Conservation (phyloP, 2,888 invertebrate genomes). For the Agonopterix arenella region DNA sequence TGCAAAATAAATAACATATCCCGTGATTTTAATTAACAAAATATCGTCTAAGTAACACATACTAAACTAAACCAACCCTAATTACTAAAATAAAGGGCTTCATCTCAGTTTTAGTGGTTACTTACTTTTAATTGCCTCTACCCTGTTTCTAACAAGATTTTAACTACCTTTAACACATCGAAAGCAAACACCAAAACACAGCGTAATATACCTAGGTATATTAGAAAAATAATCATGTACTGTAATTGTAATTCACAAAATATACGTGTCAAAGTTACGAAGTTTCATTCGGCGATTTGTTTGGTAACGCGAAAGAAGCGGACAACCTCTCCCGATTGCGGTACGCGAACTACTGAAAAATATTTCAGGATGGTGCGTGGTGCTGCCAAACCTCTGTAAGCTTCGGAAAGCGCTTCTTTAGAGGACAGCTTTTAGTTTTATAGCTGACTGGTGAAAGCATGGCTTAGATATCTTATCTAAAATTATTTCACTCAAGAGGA, state of each 20-base stretch:
- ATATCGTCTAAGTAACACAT: no score
- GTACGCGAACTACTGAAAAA: constrained; percentile 50
- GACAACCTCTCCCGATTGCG: constrained; percentile 38
- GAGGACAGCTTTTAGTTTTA: constrained; percentile 18
- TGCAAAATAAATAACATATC: no score
- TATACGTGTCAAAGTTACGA: constrained; percentile 27
- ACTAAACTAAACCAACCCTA: not conserved
- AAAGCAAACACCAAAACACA: no score
- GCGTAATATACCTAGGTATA: no score
- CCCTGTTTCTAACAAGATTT: no score
- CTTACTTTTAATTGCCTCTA: no score
- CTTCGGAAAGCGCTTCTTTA: not conserved
- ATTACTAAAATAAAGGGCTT: no score
- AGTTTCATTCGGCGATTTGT: constrained; percentile 21
- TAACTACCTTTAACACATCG: no score
- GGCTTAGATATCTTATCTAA: constrained; percentile 4
- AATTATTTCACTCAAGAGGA: constrained; percentile 3
- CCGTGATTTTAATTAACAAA: no score
- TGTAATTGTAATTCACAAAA: no score
- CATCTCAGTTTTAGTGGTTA: no score
- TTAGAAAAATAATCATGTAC: no score
- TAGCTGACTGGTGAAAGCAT: constrained; percentile 15
- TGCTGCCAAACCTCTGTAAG: not conserved
- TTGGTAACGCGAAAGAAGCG: constrained; percentile 14
- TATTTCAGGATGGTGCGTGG: constrained; percentile 2